Base-by-base conservation (phyloP, 2,888 invertebrate species). In the Drosophila austrosaltans region DNA sequence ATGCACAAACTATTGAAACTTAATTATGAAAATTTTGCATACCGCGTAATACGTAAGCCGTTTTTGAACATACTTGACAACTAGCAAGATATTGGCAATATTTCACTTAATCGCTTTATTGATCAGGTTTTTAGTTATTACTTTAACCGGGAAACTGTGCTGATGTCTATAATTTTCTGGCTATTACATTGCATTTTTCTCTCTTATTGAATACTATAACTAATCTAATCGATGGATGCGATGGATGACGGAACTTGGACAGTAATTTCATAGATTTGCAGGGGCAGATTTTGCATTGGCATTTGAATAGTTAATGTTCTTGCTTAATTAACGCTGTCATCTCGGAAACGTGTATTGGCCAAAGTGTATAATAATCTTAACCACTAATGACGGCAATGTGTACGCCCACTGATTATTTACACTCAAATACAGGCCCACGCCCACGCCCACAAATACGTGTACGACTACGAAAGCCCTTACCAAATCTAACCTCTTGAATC, bases 401-500 rank as follows among this genome's bases (percentile, higher is more conserved):
- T 6, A 22, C 16, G 22, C 42, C 42, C 42, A 42, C 42, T 16
- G 6, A 22, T 72, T 44, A 16, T 30, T 20, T 10, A 44, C 59
- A 56, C 63, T 63, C 10, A 36, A 8, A 10, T 36, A 36, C 10
- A 36, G 8, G 53, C 53, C 72, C 25, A 36, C 53, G 3, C 8
- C 7, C 10, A 36, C 36, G 53, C 53, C 72, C 25, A 36, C 53
- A 1, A 10, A 8, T 32, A 4, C 36, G 53, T 40, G 63, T n/a
- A 36, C 53, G 2, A 10, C 3, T 32, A 4, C 39, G 59, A n/a
- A 44, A 16, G 20, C 16, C 1, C 42, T 36, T 32, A n/a, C 54
- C 66, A 44, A 74, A 73, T 60, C 74, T 58, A 59, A 40, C 28
- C 48, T 40, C 65, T n/a, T 53, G 65, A 36, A 36, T 53, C 20